Evolutionary conservation across 2,888 invertebrate genomes (phyloP), one percentile per base, ranked within the genome.

Genomic region (Caenorhabditis macrosperma): DNA sequence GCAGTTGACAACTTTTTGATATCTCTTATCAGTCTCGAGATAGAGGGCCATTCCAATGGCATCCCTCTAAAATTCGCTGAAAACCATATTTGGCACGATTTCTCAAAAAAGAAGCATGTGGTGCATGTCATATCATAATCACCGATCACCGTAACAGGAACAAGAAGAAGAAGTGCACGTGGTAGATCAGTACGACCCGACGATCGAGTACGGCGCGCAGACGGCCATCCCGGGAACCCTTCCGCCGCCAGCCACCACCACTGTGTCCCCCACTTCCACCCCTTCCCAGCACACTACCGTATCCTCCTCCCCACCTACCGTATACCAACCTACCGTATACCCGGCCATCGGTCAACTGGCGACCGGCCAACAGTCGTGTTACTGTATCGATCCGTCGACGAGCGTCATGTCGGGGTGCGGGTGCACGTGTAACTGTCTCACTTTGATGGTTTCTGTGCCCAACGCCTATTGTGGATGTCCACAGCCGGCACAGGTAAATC

Each of bases 401-500:
- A 68, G 63, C 20, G 33, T 61, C 24, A 76, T 84, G 54, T 68
- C 78, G 24, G 66, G 74, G 2, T 85, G 85, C 54, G 85, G 85
- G 10, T 85, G 85, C 52, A n/a, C 54, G 46, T 85, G 85, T 48
- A 79, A 85, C 52, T 85, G 85, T 64, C 46, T 66, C 48, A 71
- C 79, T 12, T 60, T 83, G 63, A 77, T 81, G 50, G 84, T 84
- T 17, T 76, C 82, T 10, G 76, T 82, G 52, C 85, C 85, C 1
- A 78, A 76, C 48, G 84, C 82, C 1, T 82, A 82, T 28, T 84
- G 84, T 66, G 82, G 81, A 30, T 85, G 85, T 66, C 85, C 85
- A n/a, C 83, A 83, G 57, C 79, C 79, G 48, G 78, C 71, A 35
- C 57, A 71, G 20, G 78, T 78, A 57, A n/a, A n/a, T n/a, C 68